Evolutionary conservation across 2,113 vertebrate species (phyloP).

Genomic region (Clupea harengus): DNA sequence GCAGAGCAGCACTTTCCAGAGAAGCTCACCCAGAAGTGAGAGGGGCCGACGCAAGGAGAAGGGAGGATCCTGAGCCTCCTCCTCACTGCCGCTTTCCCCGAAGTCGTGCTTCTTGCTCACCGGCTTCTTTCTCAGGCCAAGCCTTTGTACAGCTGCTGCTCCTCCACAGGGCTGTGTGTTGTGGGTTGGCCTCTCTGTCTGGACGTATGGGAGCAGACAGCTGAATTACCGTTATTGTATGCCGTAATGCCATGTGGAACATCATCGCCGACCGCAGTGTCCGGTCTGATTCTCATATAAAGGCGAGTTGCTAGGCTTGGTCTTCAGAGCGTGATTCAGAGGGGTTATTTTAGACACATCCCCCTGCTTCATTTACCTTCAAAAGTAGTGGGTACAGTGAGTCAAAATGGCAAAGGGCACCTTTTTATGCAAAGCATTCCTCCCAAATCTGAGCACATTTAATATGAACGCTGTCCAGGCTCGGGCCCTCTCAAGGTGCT

Average conservation of each 20-base stretch:
- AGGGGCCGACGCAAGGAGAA: background rate
- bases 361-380: background rate
- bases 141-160: background rate
- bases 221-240: background rate
- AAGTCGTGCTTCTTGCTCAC: background rate
- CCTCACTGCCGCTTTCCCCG: background rate
- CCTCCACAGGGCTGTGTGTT: background rate
- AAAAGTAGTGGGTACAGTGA: too few relatives aligned
- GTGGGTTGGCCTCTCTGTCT: background rate
- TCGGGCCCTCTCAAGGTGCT: background rate
- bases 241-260: background rate
- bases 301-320: background rate
- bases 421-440: constrained; percentile 4
- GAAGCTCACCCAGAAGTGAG: background rate
- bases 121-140: background rate
- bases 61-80: background rate
- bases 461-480: background rate
- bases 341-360: background rate
- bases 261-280: background rate
- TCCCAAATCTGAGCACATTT: background rate
- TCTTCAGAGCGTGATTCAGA: background rate
- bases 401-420: background rate
- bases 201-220: constrained; percentile 12
- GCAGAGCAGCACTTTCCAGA: background rate
- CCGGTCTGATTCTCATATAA: background rate